Conservation (phyloP, 2,113 vertebrate species). For the Pitta sordida region DNA sequence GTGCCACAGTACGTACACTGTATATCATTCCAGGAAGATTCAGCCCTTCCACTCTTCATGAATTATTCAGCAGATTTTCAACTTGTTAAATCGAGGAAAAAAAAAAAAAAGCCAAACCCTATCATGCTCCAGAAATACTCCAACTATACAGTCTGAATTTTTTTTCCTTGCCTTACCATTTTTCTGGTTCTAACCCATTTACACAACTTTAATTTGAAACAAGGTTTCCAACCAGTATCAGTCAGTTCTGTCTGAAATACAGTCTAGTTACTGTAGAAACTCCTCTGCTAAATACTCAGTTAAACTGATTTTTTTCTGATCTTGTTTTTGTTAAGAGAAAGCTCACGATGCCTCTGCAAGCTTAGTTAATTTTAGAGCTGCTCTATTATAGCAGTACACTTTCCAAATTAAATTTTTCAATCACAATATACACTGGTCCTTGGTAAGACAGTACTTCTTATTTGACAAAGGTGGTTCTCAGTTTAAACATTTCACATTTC, state of each 20-base stretch:
- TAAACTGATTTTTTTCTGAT: not conserved
- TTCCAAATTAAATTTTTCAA: not conserved
- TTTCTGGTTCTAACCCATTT: constrained; percentile 5
- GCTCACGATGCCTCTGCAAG: not conserved
- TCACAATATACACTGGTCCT: not conserved
- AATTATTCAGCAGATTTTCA: constrained; percentile 79
- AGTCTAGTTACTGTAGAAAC: not conserved
- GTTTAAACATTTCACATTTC: not conserved
- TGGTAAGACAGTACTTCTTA: not conserved
- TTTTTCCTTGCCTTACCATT: not conserved
- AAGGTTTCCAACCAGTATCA: not conserved
- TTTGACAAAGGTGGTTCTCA: not conserved
- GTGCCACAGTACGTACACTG: constrained; percentile 54
- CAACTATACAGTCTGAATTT: constrained; percentile 52
- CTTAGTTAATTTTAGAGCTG: constrained; percentile 40
- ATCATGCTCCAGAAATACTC: constrained; percentile 65
- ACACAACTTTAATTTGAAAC: not conserved
- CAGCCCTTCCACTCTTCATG: constrained; percentile 72
- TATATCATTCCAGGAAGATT: constrained; percentile 71
- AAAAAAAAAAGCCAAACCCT: not conserved
- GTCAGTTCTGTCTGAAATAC: not conserved
- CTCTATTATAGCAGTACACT: not conserved
- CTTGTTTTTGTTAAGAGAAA: not conserved
- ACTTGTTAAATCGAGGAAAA: constrained; percentile 66
- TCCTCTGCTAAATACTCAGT: not conserved